Evolutionary conservation across 2,113 vertebrate species (phyloP), one percentile per base, ranked within the genome.

Genomic region (Caranx melampygus): DNA sequence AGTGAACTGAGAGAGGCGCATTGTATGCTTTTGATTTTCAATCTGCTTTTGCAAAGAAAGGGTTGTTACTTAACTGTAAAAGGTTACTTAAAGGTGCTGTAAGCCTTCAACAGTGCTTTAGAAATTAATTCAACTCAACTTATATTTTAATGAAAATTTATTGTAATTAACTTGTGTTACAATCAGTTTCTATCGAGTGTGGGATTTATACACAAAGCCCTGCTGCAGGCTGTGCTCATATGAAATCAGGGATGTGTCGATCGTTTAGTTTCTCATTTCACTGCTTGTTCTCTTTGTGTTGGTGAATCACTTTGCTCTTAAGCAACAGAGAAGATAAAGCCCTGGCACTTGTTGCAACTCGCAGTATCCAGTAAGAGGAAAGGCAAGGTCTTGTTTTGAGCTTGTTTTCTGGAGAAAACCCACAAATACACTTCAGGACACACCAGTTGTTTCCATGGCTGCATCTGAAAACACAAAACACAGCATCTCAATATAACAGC

Each of bases 261-360:
- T 67, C 31, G 45, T 47, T 58, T 76, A 9, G 47, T 47, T 62
- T 84, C 37, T 75, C 40, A 60, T 69, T 85, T 60, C 3, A 60
- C 64, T 35, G 44, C 26, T 34, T 60, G 78, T 73, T 73, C 21
- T 72, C 58, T 61, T 11, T 55, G 18, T 37, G n/a, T 62, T 31
- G 54, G 35, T 74, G 63, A 82, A 82, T 85, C 57, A 59, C 26
- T 68, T 69, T 21, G 6, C 20, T 55, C 64, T 62, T 51, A 68
- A 79, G 70, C 66, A 74, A 47, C 42, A 70, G 6, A 6, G 40
- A 64, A 37, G 33, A 44, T 40, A 20, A 57, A 78, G 72, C 45
- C 58, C 15, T 11, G 60, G 74, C 72, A 72, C 94, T 63, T 92
- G 93, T 91, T 78, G 55, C 18, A 26, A 92, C 93, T 89, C 64